Conservation (phyloP, 2,888 invertebrate genomes). For the Thysanoteuthis rhombus region DNA sequence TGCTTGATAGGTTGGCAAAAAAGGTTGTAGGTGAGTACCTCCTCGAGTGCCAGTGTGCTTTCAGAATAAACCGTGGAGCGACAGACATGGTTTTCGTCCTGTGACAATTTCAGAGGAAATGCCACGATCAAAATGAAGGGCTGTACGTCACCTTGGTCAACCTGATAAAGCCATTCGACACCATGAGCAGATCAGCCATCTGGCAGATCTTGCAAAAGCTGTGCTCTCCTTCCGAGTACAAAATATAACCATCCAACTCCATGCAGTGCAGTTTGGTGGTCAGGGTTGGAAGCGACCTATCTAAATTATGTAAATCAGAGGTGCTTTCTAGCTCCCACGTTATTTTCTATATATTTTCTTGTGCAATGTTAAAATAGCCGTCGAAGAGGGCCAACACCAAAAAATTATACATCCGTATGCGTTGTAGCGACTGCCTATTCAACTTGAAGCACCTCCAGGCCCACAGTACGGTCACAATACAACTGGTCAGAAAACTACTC, state of each 20-base stretch:
- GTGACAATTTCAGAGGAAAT: background rate
- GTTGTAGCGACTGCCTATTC: no score
- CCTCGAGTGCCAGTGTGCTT: background rate
- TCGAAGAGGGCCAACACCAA: no score
- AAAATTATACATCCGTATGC: no score
- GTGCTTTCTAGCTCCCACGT: background rate
- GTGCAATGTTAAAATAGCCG: no score
- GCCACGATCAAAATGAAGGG: background rate
- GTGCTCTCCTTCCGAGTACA: background rate
- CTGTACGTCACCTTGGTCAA: background rate
- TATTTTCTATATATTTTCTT: no score
- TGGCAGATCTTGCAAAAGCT: background rate
- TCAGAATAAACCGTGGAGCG: background rate
- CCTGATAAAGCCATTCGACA: background rate
- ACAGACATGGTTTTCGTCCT: background rate
- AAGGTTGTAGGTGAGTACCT: background rate
- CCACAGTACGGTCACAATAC: no score
- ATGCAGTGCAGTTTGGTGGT: background rate
- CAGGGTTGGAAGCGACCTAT: background rate
- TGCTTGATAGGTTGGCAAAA: background rate
- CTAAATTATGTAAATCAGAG: background rate
- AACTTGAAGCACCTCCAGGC: no score
- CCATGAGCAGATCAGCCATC: background rate
- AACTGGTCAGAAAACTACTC: no score
- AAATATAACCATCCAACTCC: background rate